These are phyloP conservation scores for Nansenia antarctica DNA, from an alignment of 2,113 vertebrate species.

Conservation along the genomic window DNA sequence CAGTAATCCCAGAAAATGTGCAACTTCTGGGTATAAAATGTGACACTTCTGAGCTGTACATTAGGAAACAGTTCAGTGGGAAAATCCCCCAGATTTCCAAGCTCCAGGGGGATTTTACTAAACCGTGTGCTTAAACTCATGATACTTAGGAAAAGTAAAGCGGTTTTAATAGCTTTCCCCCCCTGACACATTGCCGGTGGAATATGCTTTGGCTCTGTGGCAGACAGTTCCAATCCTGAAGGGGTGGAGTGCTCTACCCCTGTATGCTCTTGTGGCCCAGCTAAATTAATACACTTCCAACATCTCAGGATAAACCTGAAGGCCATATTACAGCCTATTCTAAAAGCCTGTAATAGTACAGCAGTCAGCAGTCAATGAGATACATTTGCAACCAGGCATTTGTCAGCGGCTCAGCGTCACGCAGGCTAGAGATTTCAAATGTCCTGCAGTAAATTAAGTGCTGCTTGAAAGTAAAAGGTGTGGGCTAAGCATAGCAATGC, in stretches of 20 bases:
- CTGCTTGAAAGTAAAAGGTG: slow-evolving; percentile 64
- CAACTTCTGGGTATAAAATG: slow-evolving; percentile 22
- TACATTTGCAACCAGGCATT: slow-evolving; percentile 65
- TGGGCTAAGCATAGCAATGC: slow-evolving; percentile 59
- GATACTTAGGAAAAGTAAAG: slow-evolving; percentile 74
- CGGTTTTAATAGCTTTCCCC: slow-evolving; percentile 72
- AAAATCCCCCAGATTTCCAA: slow-evolving; percentile 64
- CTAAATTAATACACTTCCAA: slow-evolving; percentile 64
- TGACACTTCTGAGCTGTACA: slow-evolving; percentile 64
- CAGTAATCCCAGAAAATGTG: slow-evolving; percentile 21
- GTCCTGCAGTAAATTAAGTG: slow-evolving; percentile 64
- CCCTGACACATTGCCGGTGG: slow-evolving; percentile 67
- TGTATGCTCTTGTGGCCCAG: slow-evolving; percentile 30
- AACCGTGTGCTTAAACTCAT: slow-evolving; percentile 73
- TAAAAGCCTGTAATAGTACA: slow-evolving; percentile 51
- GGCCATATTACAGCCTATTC: slow-evolving; percentile 58
- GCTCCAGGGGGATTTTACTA: slow-evolving; percentile 68
- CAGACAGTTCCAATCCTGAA: slow-evolving; percentile 61
- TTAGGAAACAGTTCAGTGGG: slow-evolving; percentile 59
- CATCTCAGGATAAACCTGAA: slow-evolving; percentile 68
- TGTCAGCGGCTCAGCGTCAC: slow-evolving; percentile 57
- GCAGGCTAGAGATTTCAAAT: slow-evolving; percentile 65
- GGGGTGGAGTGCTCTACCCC: slow-evolving; percentile 24
- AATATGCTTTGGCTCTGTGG: slow-evolving; percentile 62
- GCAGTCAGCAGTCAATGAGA: slow-evolving; percentile 67